A percentile compares a stretch with the other conserved stretches of the same genome.
phyloP scores from a whole-genome alignment of 2,113 vertebrate genomes.

The Embiotoca jacksoni region DNA sequence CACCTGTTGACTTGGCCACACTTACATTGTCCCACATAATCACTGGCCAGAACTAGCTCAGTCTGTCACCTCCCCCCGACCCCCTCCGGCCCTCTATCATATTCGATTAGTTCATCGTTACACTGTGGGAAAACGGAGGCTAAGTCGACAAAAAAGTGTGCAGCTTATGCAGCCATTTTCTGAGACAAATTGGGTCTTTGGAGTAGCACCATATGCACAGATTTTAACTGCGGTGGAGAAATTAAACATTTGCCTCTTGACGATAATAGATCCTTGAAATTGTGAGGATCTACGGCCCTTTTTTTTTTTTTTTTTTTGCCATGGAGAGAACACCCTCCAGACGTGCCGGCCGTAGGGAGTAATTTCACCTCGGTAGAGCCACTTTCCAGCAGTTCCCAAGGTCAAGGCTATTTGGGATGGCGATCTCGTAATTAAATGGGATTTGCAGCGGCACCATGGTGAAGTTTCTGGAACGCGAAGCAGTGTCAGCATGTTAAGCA shows the following conservation, averaged over 20 bases:
- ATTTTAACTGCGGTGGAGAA: slow-evolving; percentile 23
- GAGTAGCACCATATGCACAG: background rate
- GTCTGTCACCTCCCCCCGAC: slow-evolving; percentile 36
- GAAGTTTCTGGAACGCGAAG: slow-evolving; percentile 60
- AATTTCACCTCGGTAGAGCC: slow-evolving; percentile 60
- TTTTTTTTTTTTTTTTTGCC: background rate
- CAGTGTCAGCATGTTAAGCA: slow-evolving; percentile 57
- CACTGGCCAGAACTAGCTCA: slow-evolving; percentile 54
- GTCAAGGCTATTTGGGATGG: slow-evolving; percentile 66
- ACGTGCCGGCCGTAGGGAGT: slow-evolving; percentile 15
- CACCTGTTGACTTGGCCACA: slow-evolving; percentile 79
- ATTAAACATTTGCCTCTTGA: slow-evolving; percentile 19
- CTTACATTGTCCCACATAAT: slow-evolving; percentile 64
- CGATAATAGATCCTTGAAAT: slow-evolving; percentile 19
- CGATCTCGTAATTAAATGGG: slow-evolving; percentile 72
- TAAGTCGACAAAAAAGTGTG: slow-evolving; percentile 34
- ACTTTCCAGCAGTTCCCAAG: slow-evolving; percentile 71
- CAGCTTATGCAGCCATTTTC: slow-evolving; percentile 43
- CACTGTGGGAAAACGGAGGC: slow-evolving; percentile 52
- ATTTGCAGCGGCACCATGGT: slow-evolving; percentile 63
- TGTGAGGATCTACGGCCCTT: slow-evolving; percentile 29
- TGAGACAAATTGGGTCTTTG: slow-evolving; percentile 20
- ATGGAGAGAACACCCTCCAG: slow-evolving; percentile 17
- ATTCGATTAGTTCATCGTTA: slow-evolving; percentile 55
- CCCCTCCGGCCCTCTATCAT: slow-evolving; percentile 39